Base-by-base conservation (phyloP, 2,888 invertebrate species). In the Drosophila helvetica region DNA sequence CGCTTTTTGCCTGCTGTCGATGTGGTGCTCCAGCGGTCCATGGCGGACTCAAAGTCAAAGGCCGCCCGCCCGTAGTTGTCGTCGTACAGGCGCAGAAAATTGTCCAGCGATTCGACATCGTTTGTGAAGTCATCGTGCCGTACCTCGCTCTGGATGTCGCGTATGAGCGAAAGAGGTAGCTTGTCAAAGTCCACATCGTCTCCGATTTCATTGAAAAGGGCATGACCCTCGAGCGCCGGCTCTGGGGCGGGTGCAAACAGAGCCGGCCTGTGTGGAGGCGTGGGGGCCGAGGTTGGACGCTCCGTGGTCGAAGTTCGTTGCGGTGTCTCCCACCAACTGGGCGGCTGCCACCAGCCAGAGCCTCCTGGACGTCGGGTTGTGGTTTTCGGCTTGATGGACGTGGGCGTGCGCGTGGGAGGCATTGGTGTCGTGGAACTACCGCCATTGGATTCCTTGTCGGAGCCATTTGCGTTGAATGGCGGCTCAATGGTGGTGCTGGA, bases 1-100 rank as follows among this genome's bases (percentile, higher is more conserved):
- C 92, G 89, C 77, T 92, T 92, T 48, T 91, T 92, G 4, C 92
- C 92, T 0, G 92, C 90, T 38, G 89, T 88, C n/a, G 91, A 90
- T 6, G 85, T 75, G 56, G 77, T 80, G 25, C 90, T 88, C 91
- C 91, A 90, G 27, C 90, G 89, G 76, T 90, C 90, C 89, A 90
- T 87, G 2, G 88, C 80, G 2, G 87, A 77, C 30, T 90, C 90
- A 9, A 74, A 70, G 59, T 90, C 90, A 58, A 90, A 89, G 0
- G 84, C 80, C 3, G 89, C 90, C 17, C 90, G 82, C 2, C 91
- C 91, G 72, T 91, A 92, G 53, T 88, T 90, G 61, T 92, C 92
- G 75, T 92, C 92, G 63, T 92, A 92, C 6, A 91, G 79, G 5
- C 91, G 90, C 68, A 92, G 75, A 54, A 92, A 92, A 65, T 92